Evolutionary conservation across 2,797 vertebrate genomes (phyloP), one percentile per base, ranked within the genome.

Genomic region (Fundulus diaphanus): DNA sequence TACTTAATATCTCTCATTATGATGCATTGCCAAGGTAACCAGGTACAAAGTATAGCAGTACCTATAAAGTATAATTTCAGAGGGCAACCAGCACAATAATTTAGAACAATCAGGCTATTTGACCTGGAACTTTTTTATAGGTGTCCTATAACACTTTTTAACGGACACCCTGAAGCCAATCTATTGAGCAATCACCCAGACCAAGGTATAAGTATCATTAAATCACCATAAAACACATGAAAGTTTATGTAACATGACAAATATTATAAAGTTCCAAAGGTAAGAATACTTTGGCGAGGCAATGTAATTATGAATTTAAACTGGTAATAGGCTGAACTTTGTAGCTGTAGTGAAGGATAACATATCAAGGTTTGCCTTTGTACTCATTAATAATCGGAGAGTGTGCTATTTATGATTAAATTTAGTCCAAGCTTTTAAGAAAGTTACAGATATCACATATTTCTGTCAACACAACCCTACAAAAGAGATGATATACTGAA

Each of bases 291-390:
- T 46, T 22, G 22, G 2, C 22, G 24, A 22, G 49, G 49, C 20
- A 51, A 20, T 51, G 20, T 18, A 87, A 85, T 82, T 72, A 76
- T 84, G 85, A 67, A 89, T 79, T 74, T 3, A 27, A 52, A 27
- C 20, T 18, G 35, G 72, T 18, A 29, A 35, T 31, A n/a, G 67
- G n/a, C 8, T 24, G n/a, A 68, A 70, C 65, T 65, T 18, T 7
- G 7, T 15, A 20, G n/a, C 54, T 63, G 11, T n/a, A 27, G 63
- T 31, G 33, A 31, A 13, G 20, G 18, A 22, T 51, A 33, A 5
- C 18, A 31, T 27, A 12, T 33, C 16, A 44, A 68, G 37, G 52
- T 56, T 42, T 42, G 44, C 13, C 13, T 68, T 54, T 56, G n/a
- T 46, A 51, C 31, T 61, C 22, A 63, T 3, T 24, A 24, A 24